phyloP scores from a whole-genome alignment of 1,140 invertebrate genomes.

The Eueides isabella region DNA sequence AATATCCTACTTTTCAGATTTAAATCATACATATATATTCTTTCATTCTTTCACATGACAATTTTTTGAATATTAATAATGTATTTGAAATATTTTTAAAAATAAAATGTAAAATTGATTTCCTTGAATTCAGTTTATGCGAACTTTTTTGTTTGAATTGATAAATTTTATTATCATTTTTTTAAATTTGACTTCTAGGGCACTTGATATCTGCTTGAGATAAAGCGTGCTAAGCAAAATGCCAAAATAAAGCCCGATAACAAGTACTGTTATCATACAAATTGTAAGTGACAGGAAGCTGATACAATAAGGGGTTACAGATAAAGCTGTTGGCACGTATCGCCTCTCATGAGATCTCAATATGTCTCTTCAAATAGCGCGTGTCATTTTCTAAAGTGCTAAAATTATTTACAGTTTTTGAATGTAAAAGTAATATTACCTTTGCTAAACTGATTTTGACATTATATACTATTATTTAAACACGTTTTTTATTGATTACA shows the following conservation, averaged over 20 bases:
- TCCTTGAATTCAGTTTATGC: no score
- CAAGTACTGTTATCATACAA: conserved; percentile 8
- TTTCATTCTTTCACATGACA: no score
- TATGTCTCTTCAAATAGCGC: conserved; percentile 27
- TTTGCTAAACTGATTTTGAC: no score
- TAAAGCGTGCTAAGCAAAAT: conserved; percentile 2
- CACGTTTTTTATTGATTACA: no score
- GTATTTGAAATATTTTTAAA: no score
- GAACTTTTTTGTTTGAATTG: no score
- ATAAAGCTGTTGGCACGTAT: conserved; percentile 33
- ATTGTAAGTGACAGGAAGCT: conserved; percentile 22
- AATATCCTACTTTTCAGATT: background rate
- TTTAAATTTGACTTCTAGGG: conserved; percentile 1
- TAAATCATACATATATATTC: no score
- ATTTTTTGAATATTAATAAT: no score
- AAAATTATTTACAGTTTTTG: background rate
- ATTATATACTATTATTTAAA: no score
- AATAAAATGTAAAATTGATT: no score
- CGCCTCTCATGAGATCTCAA: conserved; percentile 31
- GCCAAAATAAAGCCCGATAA: background rate
- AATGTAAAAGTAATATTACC: no score
- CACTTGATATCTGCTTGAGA: background rate
- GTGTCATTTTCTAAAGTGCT: conserved; percentile 22
- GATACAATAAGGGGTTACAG: conserved; percentile 30
- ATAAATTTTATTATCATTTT: background rate